Conservation (phyloP, 2,113 vertebrate species). For the Myanophis thanlyinensis region DNA sequence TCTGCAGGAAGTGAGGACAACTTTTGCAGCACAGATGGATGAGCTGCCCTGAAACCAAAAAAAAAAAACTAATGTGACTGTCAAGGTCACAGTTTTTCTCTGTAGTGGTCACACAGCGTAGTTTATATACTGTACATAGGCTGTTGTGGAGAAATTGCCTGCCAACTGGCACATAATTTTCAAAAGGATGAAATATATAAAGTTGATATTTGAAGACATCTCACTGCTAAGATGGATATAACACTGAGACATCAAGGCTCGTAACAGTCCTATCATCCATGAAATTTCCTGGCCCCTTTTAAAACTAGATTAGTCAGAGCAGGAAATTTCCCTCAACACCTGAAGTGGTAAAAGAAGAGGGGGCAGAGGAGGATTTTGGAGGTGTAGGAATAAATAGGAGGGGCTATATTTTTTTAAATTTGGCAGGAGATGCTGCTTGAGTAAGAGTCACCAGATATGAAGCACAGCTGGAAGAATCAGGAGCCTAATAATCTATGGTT, state of each 20-base stretch:
- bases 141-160: background rate
- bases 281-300: background rate
- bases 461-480: background rate
- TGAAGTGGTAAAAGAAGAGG: background rate
- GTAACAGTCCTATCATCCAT: background rate
- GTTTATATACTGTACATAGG: background rate
- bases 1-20: background rate
- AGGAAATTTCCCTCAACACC: background rate
- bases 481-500: background rate
- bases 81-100: background rate
- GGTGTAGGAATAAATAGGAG: background rate
- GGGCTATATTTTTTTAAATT: background rate
- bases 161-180: background rate
- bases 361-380: background rate
- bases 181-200: background rate
- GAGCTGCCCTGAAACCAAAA: background rate
- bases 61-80: background rate
- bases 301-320: background rate
- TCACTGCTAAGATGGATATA: background rate
- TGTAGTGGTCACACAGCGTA: background rate
- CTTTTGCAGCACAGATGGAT: background rate
- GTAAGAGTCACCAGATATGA: background rate
- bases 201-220: background rate
- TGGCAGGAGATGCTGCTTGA: background rate
- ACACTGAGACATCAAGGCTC: background rate